Evolutionary conservation across 2,797 vertebrate genomes (phyloP), one percentile per base, ranked within the genome.

Genomic region (Phyllotis vaccarum): DNA sequence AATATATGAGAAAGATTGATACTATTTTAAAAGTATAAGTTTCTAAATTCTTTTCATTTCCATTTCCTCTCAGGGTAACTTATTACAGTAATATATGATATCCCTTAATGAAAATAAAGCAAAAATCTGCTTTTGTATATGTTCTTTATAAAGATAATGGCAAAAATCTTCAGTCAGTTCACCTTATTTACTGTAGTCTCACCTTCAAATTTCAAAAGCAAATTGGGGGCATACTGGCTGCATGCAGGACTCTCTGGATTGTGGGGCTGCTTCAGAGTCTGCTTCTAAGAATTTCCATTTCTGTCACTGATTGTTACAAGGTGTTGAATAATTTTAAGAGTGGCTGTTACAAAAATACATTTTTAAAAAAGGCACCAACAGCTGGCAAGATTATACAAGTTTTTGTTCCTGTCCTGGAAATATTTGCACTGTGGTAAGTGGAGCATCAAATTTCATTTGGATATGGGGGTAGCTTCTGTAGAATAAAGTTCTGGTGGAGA

Each of bases 301-400:
- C 96, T 94, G 49, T 96, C 89, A 94, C 52, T 95, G 29, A 97
- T 97, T 97, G 49, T 98, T 98, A 92, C 68, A 91, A 92, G 70
- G 46, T 96, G 56, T 96, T 97, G 96, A 98, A 97, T 98, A 97
- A 96, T 98, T 98, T 96, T 91, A 94, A 97, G 97, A 97, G 79
- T 90, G 86, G 70, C 52, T 89, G 27, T 91, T 97, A 31, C 82
- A 97, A 89, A 89, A 92, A 60, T 94, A 92, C 62, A 27, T 88
- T 49, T 7, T 58, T 58, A 19, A 95, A 72, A 90, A 95, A 78
- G 31, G 34, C 76, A 2, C 37, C 17, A 66, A 95, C 91, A 97
- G 74, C 86, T 97, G 93, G 93, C 29, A 92, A 24, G 19, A 80
- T 88, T 94, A 92, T 93, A 72, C 19, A 94, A 79, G 91, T 93